Base-by-base conservation (phyloP, 2,888 invertebrate species). In the Heliconius ismenius region DNA sequence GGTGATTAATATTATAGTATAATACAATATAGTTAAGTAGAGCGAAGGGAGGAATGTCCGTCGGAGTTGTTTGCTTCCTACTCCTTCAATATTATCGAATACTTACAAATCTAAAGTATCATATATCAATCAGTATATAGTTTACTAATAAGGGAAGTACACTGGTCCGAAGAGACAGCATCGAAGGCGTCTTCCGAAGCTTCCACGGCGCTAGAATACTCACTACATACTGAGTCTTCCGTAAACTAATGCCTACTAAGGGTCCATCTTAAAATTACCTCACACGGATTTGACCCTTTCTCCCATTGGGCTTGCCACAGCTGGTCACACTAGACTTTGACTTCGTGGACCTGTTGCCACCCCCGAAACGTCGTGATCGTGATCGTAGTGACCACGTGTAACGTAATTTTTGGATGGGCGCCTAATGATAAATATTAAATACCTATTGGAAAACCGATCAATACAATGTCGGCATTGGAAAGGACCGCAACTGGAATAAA, bases 1-100 rank as follows among this genome's bases (percentile, higher is more conserved):
- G 70, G 62, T 58, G 75, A 79, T 78, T 79, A 79, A 75, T 79
- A 73, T 36, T 63, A 79, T 26, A 54, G 18, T 75, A 75, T 75
- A 32, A 70, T 78, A 79, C 65, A 58, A 76, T 78, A 81, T 67
- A 67, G 36, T 78, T 81, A 82, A 80, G 77, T 79, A 82, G 74
- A 81, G 39, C 73, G 36, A 80, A 77, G 76, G 32, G 70, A 80
- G 82, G 81, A 83, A 82, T 82, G 77, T 78, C 67, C 21, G 73
- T 60, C 74, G 76, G 72, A 78, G 64, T 75, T 76, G 75, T 39
- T 24, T 7, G 24, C 13, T 39, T 58, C n/a, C 58, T 58, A 39
- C 72, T 73, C 73, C 39, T 73, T 39, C 18, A 43, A 11, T 73
- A 63, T 24, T 39, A 62, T 58, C 4, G 21, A 62, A 73, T 43